These are phyloP conservation scores for Oryzias celebensis DNA, from an alignment of 2,113 vertebrate genomes.

Conservation along the genomic window DNA sequence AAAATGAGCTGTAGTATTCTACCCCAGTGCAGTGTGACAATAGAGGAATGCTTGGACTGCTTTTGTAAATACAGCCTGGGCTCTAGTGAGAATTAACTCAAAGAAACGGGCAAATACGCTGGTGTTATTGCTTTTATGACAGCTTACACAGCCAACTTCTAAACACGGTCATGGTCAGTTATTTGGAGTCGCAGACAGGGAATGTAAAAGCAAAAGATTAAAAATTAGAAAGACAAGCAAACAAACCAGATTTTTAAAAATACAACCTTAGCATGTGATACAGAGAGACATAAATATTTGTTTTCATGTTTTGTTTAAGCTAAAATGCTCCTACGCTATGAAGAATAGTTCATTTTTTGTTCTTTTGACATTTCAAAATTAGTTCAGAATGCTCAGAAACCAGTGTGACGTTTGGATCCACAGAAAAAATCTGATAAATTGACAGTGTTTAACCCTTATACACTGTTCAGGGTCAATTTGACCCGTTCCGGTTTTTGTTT, in stretches of 20 bases:
- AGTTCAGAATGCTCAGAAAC: no score
- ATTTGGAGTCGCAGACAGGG: conserved; percentile 55
- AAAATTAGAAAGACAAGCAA: not conserved
- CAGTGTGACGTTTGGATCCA: no score
- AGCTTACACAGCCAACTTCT: no score
- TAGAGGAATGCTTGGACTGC: conserved; percentile 11
- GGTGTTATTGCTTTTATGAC: not conserved
- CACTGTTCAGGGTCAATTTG: no score
- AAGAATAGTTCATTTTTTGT: no score
- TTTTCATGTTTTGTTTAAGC: no score
- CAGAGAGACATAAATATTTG: conserved; percentile 8
- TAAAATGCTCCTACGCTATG: no score
- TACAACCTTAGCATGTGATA: conserved; percentile 12
- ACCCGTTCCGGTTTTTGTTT: no score
- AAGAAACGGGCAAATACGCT: conserved; percentile 8
- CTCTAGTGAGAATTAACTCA: not conserved
- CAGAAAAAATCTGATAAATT: no score
- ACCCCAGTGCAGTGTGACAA: conserved; percentile 7
- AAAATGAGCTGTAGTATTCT: conserved; percentile 4
- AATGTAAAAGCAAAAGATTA: conserved; percentile 57
- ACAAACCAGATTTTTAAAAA: conserved; percentile 30
- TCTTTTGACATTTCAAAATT: no score
- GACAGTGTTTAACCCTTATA: no score
- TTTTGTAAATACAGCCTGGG: conserved; percentile 7
- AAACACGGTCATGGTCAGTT: conserved; percentile 54